phyloP scores from a whole-genome alignment of 92 coral and sea anemone genomes.

The Blastomussa wellsi region DNA sequence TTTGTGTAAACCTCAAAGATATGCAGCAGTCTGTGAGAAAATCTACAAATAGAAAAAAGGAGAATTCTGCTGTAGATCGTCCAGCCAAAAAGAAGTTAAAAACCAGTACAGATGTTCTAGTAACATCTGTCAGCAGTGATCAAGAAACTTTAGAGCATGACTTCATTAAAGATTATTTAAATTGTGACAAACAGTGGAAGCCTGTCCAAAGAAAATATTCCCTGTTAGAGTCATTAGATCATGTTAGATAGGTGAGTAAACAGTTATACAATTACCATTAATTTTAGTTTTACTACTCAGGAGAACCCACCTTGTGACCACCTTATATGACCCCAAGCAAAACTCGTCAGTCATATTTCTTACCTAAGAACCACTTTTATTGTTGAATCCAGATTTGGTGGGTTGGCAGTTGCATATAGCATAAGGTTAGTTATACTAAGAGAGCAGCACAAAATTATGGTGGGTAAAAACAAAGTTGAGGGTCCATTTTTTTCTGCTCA shows the following conservation, averaged over 20 bases:
- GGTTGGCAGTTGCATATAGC: too few species aligned
- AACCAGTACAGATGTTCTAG: not conserved
- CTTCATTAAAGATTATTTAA: constrained; percentile 22
- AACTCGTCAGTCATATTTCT: too few species aligned
- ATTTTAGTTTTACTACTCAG: too few species aligned
- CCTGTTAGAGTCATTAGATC: constrained; percentile 25
- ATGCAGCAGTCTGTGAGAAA: not conserved
- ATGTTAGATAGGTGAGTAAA: not conserved
- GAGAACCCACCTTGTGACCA: too few species aligned
- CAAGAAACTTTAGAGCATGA: constrained; percentile 21
- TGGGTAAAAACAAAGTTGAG: too few species aligned
- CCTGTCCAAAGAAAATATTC: constrained; percentile 1
- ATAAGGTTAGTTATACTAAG: too few species aligned
- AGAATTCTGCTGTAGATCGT: not conserved
- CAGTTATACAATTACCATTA: too few species aligned
- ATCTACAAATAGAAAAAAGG: not conserved
- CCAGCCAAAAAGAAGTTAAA: constrained; percentile 29
- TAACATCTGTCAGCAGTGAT: not conserved
- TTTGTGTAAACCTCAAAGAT: not conserved
- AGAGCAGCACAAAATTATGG: too few species aligned
- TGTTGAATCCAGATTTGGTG: too few species aligned
- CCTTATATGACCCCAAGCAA: too few species aligned
- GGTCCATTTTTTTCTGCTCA: too few species aligned
- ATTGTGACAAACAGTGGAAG: not conserved
- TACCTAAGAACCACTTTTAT: too few species aligned